Evolutionary conservation across 2,888 invertebrate genomes (phyloP), one percentile per base, ranked within the genome.

Genomic region (Melanostoma scalare): DNA sequence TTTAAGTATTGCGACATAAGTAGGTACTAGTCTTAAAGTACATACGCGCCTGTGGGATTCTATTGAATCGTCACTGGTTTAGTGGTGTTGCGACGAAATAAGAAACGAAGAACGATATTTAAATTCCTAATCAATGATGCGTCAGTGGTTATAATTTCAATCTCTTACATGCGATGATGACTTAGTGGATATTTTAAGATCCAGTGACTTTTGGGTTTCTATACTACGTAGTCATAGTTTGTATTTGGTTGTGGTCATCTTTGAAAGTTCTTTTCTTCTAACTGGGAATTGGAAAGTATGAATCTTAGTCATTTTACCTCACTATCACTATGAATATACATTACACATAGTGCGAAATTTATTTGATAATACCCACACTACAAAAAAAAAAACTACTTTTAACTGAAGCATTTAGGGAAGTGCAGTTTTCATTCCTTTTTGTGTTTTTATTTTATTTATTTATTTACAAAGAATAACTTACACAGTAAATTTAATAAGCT

Each of bases 61-160:
- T 38, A 30, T 36, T 50, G 38, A 63, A 50, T 20, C 20, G 20
- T 20, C 20, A 20, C 20, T 20, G 20, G 20, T 1, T 20, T 20
- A 20, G 20, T 20, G 20, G 20, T 20, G 20, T 20, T 20, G 20
- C 20, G n/a, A 50, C 30, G 10, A 4, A 38, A 30, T 9, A n/a
- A 38, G 6, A 3, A 38, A 31, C 38, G 9, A 9, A 20, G 38
- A 38, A 20, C 20, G 20, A 20, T 1, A 20, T 20, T 20, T 20
- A 3, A 38, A 31, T 63, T 50, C 9, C 31, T 10, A 4, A 40
- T 9, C 2, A 8, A 4, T 30, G 50, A 63, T 63, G 63, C 38
- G 63, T 63, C 63, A 63, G 31, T 8, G 6, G 20, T 46, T 2
- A 36, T 46, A 46, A 46, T 36, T 46, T 46, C 20, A 4, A 31